Evolutionary conservation across 1,140 invertebrate species (phyloP), one percentile per base, ranked within the genome.

Genomic region (Tribolium castaneum): DNA sequence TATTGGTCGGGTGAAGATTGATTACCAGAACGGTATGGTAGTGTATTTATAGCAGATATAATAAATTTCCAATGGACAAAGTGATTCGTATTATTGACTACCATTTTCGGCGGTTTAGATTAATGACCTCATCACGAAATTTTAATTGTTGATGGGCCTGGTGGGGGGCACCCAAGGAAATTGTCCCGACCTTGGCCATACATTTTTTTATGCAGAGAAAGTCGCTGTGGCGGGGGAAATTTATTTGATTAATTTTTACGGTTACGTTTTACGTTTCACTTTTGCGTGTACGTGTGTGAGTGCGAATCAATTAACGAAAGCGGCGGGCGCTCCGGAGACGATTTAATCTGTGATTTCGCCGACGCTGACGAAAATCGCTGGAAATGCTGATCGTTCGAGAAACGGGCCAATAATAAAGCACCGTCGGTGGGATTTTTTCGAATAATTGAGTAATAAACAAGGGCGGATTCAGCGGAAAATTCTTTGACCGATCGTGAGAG

Each of bases 391-490:
- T 66, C 59, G 30, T 10, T 35, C 25, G 25, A 66, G 59, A 66
- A 66, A 25, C 14, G 59, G 54, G 25, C 59, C 59, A 66, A 66
- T 66, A 35, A 66, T 66, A 35, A 66, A 35, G 30, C 30, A 13
- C 25, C 59, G 59, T 35, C 59, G 59, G 59, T 66, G n/a, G 25
- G 59, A 35, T 30, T 77, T 80, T 80, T 75, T 56, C 59, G 79
- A 78, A 80, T 80, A 80, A 80, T 80, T 77, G 79, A 80, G 79
- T 80, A 75, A 80, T 78, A 80, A 80, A 80, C 79, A 78, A 75
- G 52, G 62, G 56, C 59, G 12, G 35, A 78, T n/a, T 80, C 79
- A 78, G 79, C 79, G 75, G 75, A 80, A 76, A 79, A 62, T 19
- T 62, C 56, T 62, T 62, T 62, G 22, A 16, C 19, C 30, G 56